Conservation (phyloP, 2,888 invertebrate genomes). For the Stenurella melanura region DNA sequence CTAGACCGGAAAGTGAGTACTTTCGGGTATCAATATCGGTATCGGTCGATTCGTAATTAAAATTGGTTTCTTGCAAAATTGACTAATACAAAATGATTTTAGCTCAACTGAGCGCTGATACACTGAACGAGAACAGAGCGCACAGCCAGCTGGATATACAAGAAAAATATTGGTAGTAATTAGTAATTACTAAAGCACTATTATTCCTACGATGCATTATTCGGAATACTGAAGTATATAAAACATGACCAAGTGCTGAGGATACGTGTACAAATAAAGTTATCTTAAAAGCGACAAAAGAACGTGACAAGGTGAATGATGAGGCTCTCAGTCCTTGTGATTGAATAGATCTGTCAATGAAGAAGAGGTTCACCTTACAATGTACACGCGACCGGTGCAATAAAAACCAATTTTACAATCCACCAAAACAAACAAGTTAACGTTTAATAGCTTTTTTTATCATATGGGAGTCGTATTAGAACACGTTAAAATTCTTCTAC, state of each 20-base stretch:
- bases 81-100: too few relatives aligned
- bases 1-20: too few relatives aligned
- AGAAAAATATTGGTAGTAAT: too few relatives aligned
- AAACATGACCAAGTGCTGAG: conserved; percentile 1
- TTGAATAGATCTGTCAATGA: conserved; percentile 31
- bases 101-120: too few relatives aligned
- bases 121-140: too few relatives aligned
- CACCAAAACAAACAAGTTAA: conserved; percentile 13
- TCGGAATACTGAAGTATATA: background rate
- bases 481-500: conserved; percentile 12
- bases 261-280: conserved; percentile 19
- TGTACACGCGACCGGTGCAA: conserved; percentile 31
- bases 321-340: conserved; percentile 23
- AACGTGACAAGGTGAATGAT: conserved; percentile 36
- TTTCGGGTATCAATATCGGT: too few relatives aligned
- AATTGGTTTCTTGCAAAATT: too few relatives aligned
- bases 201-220: too few relatives aligned
- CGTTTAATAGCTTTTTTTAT: conserved; percentile 11
- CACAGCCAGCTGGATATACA: too few relatives aligned
- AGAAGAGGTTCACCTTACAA: conserved; percentile 33
- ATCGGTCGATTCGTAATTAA: too few relatives aligned
- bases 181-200: too few relatives aligned
- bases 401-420: conserved; percentile 28
- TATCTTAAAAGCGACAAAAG: background rate
- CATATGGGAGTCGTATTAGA: background rate